Conservation (phyloP, 2,888 invertebrate genomes). For the Mechanitis mazaeus region DNA sequence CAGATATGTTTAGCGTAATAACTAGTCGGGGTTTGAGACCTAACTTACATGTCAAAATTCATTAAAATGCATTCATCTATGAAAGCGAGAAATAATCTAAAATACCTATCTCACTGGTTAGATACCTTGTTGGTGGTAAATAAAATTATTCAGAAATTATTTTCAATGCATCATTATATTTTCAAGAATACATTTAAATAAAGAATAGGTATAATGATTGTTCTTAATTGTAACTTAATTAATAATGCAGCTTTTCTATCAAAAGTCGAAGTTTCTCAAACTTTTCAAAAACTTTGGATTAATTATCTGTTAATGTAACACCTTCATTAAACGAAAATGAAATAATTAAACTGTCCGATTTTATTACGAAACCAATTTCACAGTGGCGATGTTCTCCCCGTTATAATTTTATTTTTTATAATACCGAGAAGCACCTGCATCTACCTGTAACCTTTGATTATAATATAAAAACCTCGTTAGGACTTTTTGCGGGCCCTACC, state of each 20-base stretch:
- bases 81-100: constrained; percentile 16
- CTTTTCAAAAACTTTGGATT: too few relatives aligned
- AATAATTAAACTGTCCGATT: neutral
- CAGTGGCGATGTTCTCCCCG: constrained; percentile 21
- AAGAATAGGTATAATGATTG: too few relatives aligned
- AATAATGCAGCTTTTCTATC: too few relatives aligned
- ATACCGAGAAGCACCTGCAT: constrained; percentile 38
- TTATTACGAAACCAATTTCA: constrained; percentile 13
- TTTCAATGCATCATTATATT: too few relatives aligned
- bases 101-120: constrained; percentile 12
- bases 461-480: constrained; percentile 66
- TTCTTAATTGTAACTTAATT: too few relatives aligned
- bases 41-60: constrained; percentile 20
- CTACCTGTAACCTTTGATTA: constrained; percentile 49
- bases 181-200: too few relatives aligned
- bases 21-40: constrained; percentile 16
- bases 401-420: constrained; percentile 24
- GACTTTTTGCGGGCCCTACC: constrained; percentile 48
- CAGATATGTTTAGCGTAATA: constrained; percentile 20
- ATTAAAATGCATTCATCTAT: constrained; percentile 25
- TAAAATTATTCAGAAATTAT: too few relatives aligned
- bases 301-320: too few relatives aligned
- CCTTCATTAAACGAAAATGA: neutral
- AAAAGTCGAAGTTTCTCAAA: too few relatives aligned
- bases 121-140: neutral